Conservation (phyloP, 2,888 invertebrate species). For the Acronicta alni region DNA sequence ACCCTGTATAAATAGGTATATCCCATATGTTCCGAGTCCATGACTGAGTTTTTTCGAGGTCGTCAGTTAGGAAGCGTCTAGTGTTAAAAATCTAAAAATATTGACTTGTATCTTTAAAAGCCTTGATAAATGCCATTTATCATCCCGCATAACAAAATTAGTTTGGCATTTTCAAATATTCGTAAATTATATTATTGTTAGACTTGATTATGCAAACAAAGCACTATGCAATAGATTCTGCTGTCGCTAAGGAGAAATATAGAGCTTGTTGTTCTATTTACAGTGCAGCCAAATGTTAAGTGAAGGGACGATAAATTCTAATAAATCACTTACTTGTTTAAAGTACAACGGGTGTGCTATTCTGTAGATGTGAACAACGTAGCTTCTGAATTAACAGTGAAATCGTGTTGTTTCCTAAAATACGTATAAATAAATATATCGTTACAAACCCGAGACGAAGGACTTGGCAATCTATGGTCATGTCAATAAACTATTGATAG, state of each 20-base stretch:
- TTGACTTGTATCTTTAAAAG: too few relatives aligned
- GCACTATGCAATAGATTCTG: background rate
- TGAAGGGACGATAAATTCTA: slow-evolving; percentile 57
- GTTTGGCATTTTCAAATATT: slow-evolving; percentile 9
- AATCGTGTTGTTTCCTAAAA: slow-evolving; percentile 1
- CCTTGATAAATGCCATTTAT: too few relatives aligned
- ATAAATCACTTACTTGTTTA: slow-evolving; percentile 46
- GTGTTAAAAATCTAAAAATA: too few relatives aligned
- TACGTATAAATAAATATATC: background rate
- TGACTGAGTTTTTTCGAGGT: too few relatives aligned
- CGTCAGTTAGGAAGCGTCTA: too few relatives aligned
- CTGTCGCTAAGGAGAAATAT: slow-evolving; percentile 18
- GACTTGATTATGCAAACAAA: background rate
- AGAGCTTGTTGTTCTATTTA: slow-evolving; percentile 19
- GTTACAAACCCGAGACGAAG: too few relatives aligned
- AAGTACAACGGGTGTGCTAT: background rate
- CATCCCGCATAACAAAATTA: background rate
- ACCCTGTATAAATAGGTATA: too few relatives aligned
- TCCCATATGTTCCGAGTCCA: too few relatives aligned
- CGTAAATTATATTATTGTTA: slow-evolving; percentile 7
- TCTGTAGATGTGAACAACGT: slow-evolving; percentile 1
- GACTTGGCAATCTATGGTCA: too few relatives aligned
- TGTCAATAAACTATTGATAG: too few relatives aligned
- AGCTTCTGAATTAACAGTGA: slow-evolving; percentile 4
- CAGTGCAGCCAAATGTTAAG: slow-evolving; percentile 59